phyloP scores from a whole-genome alignment of 2,113 vertebrate species.

The Psilopogon haemacephalus region DNA sequence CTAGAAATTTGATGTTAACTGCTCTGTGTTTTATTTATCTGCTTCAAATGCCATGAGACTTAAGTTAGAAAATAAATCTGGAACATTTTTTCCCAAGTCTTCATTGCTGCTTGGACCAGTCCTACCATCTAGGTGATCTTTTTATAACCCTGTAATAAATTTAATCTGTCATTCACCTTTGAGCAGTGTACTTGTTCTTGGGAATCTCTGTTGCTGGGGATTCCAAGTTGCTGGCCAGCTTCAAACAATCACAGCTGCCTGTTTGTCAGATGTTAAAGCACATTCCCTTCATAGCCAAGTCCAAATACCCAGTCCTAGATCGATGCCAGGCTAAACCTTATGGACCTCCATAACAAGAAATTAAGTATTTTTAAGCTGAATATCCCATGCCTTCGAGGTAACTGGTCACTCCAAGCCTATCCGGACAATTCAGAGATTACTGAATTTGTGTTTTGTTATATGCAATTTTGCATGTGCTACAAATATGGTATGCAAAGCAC shows the following conservation, averaged over 20 bases:
- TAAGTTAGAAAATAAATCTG: background rate
- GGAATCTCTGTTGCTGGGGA: background rate
- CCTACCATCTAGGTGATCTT: background rate
- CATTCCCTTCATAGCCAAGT: background rate
- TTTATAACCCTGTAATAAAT: background rate
- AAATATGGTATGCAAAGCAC: background rate
- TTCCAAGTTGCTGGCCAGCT: background rate
- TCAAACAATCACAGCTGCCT: background rate
- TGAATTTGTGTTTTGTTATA: background rate
- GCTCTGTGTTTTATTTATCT: background rate
- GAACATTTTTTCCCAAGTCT: background rate
- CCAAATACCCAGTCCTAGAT: background rate
- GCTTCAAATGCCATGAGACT: background rate
- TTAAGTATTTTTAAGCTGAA: background rate
- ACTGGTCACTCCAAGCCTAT: background rate
- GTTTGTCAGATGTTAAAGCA: background rate
- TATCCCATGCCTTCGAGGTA: background rate
- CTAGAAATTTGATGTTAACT: background rate
- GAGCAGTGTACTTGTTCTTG: fast-evolving
- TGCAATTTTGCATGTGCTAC: background rate
- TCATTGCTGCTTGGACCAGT: background rate
- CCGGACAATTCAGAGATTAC: background rate
- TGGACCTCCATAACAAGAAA: background rate
- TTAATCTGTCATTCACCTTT: background rate
- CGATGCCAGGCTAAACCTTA: background rate